These are phyloP conservation scores for honey bee (Apis mellifera) DNA, from an alignment of 1,140 invertebrate species.

Conservation along the genomic window Amel_HAv3.1 CM009944.2:6211001-6211500, in stretches of 20 bases:
- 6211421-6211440: background rate
- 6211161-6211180: background rate
- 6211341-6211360: no score
- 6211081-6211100: slow-evolving; percentile 4
- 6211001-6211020: background rate
- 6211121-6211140: background rate
- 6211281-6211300: no score
- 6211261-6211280: no score
- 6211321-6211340: no score
- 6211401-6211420: background rate
- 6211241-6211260: no score
- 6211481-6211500: background rate
- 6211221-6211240: no score
- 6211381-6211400: background rate
- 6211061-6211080: slow-evolving; percentile 1
- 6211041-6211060: no score
- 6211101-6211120: background rate
- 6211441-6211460: background rate
- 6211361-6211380: no score
- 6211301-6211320: no score
- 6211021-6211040: background rate
- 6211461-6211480: background rate
- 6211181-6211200: background rate
- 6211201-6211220: no score
- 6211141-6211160: no score